Evolutionary conservation across 2,888 invertebrate genomes (phyloP), one percentile per base, ranked within the genome.

Genomic region (Dolomedes plantarius): DNA sequence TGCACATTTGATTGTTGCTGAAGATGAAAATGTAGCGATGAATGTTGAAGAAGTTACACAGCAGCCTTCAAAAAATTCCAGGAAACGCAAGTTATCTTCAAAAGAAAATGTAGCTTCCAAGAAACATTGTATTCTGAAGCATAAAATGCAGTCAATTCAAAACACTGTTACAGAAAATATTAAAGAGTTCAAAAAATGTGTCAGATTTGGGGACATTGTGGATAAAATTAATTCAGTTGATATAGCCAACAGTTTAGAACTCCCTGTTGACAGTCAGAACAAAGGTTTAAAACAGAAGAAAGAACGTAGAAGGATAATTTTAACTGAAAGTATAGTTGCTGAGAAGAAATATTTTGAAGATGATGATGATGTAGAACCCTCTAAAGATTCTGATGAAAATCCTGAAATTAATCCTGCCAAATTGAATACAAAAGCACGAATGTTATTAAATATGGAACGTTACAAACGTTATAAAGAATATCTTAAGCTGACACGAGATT

Each of bases 311-410:
- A 72, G 29, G 27, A n/a, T 56, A 36, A 31, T 85, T 32, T 28
- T 77, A 27, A 77, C 72, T 13, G 67, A 72, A n/a, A 72, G 56
- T 28, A 36, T 77, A n/a, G 81, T 67, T 11, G 69, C 41, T 16
- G 76, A 71, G n/a, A 36, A 76, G 19, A 76, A 72, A 46, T 76
- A 72, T 29, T 83, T 83, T 76, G 76, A 76, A 39, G 82, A 83
- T 36, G 46, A 32, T 16, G 75, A 41, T 6, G 19, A 29, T 11
- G 23, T 23, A 23, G 41, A 46, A 46, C 41, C 13, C 16, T 41
- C 41, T 9, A 46, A 46, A 46, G 16, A 9, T 13, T 19, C 28
- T 16, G 72, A 78, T 41, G 36, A 27, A 7, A 3, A n/a, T 6
- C n/a, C 0, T 7, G 75, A 77, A 29, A 13, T 16, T 9, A 36